phyloP scores from a whole-genome alignment of 2,797 vertebrate species.

The Nannoperca obscura region DNA sequence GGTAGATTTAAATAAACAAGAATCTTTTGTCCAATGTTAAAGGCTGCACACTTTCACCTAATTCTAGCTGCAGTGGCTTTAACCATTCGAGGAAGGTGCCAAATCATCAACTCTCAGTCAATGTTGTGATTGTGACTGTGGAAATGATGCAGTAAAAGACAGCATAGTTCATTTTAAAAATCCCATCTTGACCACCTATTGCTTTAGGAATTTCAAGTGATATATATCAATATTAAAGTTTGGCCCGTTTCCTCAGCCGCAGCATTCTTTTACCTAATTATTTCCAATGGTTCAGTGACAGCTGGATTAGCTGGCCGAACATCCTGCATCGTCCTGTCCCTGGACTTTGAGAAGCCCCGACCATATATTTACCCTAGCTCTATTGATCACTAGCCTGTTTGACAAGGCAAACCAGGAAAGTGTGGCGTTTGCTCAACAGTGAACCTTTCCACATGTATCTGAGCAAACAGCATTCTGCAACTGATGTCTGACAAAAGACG shows the following conservation, averaged over 20 bases:
- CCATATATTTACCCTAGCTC: constrained; percentile 72
- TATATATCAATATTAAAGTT: constrained; percentile 27
- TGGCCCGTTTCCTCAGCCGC: constrained; percentile 20
- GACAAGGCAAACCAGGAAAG: constrained; percentile 76
- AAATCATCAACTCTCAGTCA: constrained; percentile 11
- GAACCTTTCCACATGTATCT: constrained; percentile 78
- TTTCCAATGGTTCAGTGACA: constrained; percentile 61
- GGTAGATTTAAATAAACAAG: constrained; percentile 38
- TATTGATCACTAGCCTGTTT: constrained; percentile 79
- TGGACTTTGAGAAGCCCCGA: constrained; percentile 81
- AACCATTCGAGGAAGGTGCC: constrained; percentile 6
- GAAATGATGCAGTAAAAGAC: not conserved
- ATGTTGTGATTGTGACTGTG: not conserved
- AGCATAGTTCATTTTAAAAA: constrained; percentile 15
- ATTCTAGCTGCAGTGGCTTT: constrained; percentile 6
- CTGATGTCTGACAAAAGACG: constrained; percentile 73
- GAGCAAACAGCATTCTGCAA: constrained; percentile 78
- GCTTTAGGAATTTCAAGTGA: not conserved
- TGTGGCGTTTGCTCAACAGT: constrained; percentile 74
- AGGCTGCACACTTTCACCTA: constrained; percentile 24
- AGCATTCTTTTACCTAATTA: constrained; percentile 73
- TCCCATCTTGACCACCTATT: not conserved
- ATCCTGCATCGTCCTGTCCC: constrained; percentile 68
- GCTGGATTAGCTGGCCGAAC: constrained; percentile 68
- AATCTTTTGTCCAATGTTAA: not conserved